Conservation (phyloP, 2,888 invertebrate genomes). For the Trachelus tabidus region DNA sequence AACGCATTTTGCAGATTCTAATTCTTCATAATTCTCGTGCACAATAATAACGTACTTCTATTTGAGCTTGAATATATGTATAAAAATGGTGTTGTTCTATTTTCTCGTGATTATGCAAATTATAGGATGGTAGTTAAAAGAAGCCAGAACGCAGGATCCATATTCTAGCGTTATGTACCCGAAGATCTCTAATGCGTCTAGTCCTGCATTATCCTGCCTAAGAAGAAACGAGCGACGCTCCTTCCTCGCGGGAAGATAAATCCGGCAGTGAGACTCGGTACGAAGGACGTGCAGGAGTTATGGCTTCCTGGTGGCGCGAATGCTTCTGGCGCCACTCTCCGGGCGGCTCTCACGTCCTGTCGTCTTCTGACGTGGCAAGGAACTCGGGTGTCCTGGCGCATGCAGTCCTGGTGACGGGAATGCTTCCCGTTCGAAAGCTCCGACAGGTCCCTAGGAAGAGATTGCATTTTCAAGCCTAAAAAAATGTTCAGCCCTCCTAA, state of each 20-base stretch:
- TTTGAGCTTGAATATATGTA: neutral
- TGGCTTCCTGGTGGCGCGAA: constrained; percentile 56
- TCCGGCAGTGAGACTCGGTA: neutral
- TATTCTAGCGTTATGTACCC: neutral
- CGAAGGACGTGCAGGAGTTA: constrained; percentile 36
- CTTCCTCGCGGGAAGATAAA: neutral
- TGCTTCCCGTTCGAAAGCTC: constrained; percentile 39
- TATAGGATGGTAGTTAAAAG: neutral
- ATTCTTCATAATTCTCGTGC: neutral
- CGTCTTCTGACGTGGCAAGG: constrained; percentile 18
- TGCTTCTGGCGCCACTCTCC: constrained; percentile 59
- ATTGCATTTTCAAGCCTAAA: constrained; percentile 4
- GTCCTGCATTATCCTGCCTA: neutral
- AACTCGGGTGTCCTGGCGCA: constrained; percentile 13
- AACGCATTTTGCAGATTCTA: neutral
- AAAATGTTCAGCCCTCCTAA: constrained; percentile 14
- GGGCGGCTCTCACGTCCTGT: constrained; percentile 43
- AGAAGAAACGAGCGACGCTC: neutral
- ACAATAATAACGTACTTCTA: neutral
- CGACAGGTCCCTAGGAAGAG: neutral
- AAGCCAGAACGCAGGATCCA: neutral
- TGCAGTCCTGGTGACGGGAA: constrained; percentile 46
- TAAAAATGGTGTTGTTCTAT: neutral
- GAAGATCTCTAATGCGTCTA: too few species aligned
- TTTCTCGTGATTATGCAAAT: neutral